Base-by-base conservation (phyloP, 2,888 invertebrate genomes). In the Parthenolecanium corni region DNA sequence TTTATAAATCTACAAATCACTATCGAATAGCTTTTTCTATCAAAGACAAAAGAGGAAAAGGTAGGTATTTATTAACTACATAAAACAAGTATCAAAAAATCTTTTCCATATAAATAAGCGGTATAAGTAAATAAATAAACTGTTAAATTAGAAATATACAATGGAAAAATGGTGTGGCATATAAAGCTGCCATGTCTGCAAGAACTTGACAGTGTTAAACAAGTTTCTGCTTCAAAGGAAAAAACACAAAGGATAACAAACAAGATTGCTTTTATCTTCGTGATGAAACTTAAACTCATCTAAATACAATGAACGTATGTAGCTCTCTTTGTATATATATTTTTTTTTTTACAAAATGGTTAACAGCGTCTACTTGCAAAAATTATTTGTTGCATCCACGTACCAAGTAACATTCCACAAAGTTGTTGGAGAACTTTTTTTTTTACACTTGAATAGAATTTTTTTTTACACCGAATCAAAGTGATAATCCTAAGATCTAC, bases 231-330 rank as follows among this genome's bases (percentile, higher is more conserved):
- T 49, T 21, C 44, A n/a, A 44, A n/a, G 44, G 5, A 16, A 44
- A 44, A n/a, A 16, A 44, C 6, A 18, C 6, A 44, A 47, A 18
- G 21, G 11, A 52, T 6, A 16, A 6, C 31, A 53, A n/a, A 53
- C 36, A 20, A 53, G 53, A 53, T 53, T 53, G 36, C 53, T 36
- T 21, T 38, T 36, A 36, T 20, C 38, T 36, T 36, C 31, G 36
- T 53, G 53, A 20, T 21, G 23, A 20, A 21, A 3, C 11, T 20
- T n/a, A 4, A n/a, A 42, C 54, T 56, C 54, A 56, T 56, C 54
- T 56, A 23, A 56, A 56, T 56, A 56, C 54, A 56, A 56, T 56
- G 54, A 38, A 56, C 44, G 40, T 44, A 12, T 36, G 52, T 11
- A 24, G 24, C n/a, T 38, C 21, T 42, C 24, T 44, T 18, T 18